Evolutionary conservation across 2,888 invertebrate genomes (phyloP), one percentile per base, ranked within the genome.

Genomic region (Arrhopalites spinosus): DNA sequence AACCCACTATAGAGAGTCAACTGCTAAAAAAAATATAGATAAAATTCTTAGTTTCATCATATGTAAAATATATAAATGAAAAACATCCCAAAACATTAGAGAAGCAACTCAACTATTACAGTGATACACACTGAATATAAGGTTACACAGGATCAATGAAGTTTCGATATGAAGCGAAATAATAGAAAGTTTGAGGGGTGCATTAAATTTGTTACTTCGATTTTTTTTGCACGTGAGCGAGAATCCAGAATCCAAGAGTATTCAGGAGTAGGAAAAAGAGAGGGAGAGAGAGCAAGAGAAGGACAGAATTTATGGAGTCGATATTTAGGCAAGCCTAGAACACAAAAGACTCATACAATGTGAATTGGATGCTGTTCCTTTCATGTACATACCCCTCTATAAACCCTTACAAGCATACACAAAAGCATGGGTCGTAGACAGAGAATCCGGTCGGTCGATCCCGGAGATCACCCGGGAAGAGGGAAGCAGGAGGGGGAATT

Each of bases 381-480:
- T 36, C 43, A 11, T 15, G 8, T 53, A 73, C 29, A 75, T 77
- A 77, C 64, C 73, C 69, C 64, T 67, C 73, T 70, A 74, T 66
- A 77, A 61, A 63, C 69, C 25, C 56, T 30, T 43, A 29, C 53
- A 53, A 36, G 25, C 59, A 67, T 43, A 64, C n/a, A 68, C 63
- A 74, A 63, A 67, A 63, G 43, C 56, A 50, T 64, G 59, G 47
- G 69, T 63, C 63, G 63, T 25, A 70, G 64, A 59, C 27, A 72
- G 73, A 81, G 81, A 80, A 79, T 74, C 79, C 77, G 78, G 78
- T 79, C 36, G 79, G 82, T 82, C 80, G 80, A 80, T 82, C 80
- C 80, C 79, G 78, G 78, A 78, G 77, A 80, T 77, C 79, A 78
- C 61, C 71, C 73, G 75, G 73, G 50, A 77, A 71, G 53, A 59